Evolutionary conservation across 2,113 vertebrate genomes (phyloP).

Genomic region (Pavo muticus): DNA sequence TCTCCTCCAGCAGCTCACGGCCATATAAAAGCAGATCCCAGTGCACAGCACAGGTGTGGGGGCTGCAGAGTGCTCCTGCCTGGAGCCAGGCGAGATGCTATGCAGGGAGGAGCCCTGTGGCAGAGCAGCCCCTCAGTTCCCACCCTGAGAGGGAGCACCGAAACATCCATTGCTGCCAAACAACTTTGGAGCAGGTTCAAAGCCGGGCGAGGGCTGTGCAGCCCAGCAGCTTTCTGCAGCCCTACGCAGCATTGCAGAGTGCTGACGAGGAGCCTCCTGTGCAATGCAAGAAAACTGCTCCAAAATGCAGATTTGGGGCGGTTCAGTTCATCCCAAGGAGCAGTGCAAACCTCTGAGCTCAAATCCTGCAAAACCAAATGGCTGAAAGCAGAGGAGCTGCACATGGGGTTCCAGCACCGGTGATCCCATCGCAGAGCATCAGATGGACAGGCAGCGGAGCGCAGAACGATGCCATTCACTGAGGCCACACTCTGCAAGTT

Average conservation of each 20-base stretch:
- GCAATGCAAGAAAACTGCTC: slow-evolving; percentile 28
- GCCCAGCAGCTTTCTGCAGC: slow-evolving; percentile 38
- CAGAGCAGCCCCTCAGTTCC: not conserved
- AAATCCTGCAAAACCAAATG: slow-evolving; percentile 27
- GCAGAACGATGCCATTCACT: slow-evolving; percentile 39
- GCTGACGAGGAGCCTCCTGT: slow-evolving; percentile 56
- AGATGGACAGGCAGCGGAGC: not conserved
- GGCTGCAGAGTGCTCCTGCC: not conserved
- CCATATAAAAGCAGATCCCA: accelerated
- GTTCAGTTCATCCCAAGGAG: slow-evolving; percentile 9
- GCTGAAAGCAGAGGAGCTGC: slow-evolving; percentile 37
- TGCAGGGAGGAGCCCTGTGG: not conserved
- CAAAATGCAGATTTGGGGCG: not conserved
- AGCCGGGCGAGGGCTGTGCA: slow-evolving; percentile 14
- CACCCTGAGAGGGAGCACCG: not conserved
- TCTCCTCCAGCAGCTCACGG: accelerated
- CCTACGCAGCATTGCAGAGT: not conserved
- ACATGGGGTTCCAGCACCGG: not conserved
- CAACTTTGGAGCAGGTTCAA: slow-evolving; percentile 36
- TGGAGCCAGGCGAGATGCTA: not conserved
- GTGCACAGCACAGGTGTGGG: accelerated
- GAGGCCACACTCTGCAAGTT: slow-evolving; percentile 10
- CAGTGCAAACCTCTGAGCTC: not conserved
- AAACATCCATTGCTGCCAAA: slow-evolving; percentile 16
- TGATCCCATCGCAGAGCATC: not conserved